Evolutionary conservation across 2,797 vertebrate genomes (phyloP).

Genomic region (Myripristis murdjan): DNA sequence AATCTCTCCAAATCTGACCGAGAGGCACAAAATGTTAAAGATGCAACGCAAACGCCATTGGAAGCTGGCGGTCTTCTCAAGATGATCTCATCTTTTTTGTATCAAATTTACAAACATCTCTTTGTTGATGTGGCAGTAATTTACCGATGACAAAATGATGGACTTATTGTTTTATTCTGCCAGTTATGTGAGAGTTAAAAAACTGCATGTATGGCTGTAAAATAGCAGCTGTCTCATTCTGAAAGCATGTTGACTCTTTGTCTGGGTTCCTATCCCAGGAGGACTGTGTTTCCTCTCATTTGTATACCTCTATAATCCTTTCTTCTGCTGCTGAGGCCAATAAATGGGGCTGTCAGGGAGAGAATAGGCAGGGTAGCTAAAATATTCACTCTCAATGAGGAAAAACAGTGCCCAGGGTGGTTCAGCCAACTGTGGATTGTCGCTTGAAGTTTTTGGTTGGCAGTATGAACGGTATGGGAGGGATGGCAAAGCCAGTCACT

Average conservation of each 20-base stretch:
- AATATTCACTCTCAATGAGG: conserved; percentile 32
- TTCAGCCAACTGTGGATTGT: conserved; percentile 33
- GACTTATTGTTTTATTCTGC: neutral
- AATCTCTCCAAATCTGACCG: too few species aligned
- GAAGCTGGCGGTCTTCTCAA: too few species aligned
- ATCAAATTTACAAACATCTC: too few species aligned
- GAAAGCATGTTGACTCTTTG: conserved; percentile 36
- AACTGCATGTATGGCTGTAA: conserved; percentile 23
- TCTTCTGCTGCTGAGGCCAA: conserved; percentile 58
- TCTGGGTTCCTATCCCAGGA: conserved; percentile 51
- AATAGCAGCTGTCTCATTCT: conserved; percentile 41
- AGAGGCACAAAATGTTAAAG: too few species aligned
- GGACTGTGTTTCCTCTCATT: conserved; percentile 57
- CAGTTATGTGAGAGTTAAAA: conserved; percentile 3
- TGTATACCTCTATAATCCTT: conserved; percentile 68
- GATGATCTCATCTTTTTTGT: too few species aligned
- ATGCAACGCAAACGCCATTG: too few species aligned
- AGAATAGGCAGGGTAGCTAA: conserved; percentile 40
- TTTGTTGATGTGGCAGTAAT: too few species aligned
- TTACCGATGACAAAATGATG: neutral
- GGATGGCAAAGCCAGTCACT: neutral
- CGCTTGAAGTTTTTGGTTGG: conserved; percentile 33
- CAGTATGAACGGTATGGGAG: neutral
- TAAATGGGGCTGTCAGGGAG: conserved; percentile 53
- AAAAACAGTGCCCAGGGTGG: conserved; percentile 20